phyloP scores from a whole-genome alignment of 1,140 invertebrate species.

The Neoseiulus cucumeris region DNA sequence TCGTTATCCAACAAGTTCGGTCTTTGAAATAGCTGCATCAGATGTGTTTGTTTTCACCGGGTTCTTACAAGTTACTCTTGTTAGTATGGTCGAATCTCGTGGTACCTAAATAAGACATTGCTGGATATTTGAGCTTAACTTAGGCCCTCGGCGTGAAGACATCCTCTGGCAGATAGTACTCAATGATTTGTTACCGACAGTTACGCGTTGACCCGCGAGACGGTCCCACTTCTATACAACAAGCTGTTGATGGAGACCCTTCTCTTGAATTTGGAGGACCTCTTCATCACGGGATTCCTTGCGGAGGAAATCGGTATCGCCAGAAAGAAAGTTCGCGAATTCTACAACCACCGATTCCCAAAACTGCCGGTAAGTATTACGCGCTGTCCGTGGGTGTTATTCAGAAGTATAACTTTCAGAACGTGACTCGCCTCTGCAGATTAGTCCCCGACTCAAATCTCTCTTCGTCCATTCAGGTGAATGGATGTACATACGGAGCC shows the following conservation, averaged over 20 bases:
- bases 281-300: background rate
- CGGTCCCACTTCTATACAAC: background rate
- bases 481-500: background rate
- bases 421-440: no score
- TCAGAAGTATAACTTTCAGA: background rate
- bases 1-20: no score
- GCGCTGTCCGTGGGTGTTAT: background rate
- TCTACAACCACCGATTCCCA: background rate
- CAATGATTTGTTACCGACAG: background rate
- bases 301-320: background rate
- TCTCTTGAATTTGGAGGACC: background rate
- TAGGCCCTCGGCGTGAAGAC: no score
- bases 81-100: no score
- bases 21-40: no score
- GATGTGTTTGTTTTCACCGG: no score
- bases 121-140: no score
- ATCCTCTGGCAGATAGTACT: no score
- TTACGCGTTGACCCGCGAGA: background rate
- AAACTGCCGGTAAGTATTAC: background rate
- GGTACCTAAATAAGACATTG: no score
- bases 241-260: background rate
- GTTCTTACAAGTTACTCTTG: no score
- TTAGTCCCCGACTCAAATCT: no score
- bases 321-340: background rate
- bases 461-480: background rate